Base-by-base conservation (phyloP, 2,888 invertebrate genomes). In the Nomada ferruginata region DNA sequence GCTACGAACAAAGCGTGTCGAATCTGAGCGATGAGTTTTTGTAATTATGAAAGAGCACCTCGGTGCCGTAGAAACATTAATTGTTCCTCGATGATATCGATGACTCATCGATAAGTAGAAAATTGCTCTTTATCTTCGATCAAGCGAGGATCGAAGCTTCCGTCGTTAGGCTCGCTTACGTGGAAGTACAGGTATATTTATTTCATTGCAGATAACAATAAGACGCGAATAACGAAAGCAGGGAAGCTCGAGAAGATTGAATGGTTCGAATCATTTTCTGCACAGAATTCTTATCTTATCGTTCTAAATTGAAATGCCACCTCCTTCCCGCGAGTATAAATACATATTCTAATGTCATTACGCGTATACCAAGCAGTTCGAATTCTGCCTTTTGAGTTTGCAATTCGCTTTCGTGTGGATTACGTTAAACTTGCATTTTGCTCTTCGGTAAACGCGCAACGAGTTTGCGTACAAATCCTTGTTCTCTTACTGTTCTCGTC, bases 261-360 rank as follows among this genome's bases (percentile, higher is more conserved):
- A 20, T 42, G 20, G 11, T 65, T 65, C 52, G 50, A 23, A 29
- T 29, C 3, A 23, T 1, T 11, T 55, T 61, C 52, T 29, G n/a
- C 55, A 50, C 0, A 5, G 42, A 11, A 60, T 0, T 47, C n/a
- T 78, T 74, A 74, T 77, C 78, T 77, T 79, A 79, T 70, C 78
- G 29, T 47, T 23, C 2, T 20, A 52, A 69, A 76, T 52, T 55
- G 55, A 69, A 52, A 57, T 47, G 20, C 18, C 53, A 50, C 42
- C 26, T 42, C 20, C 20, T 44, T 60, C 10, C 15, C 42, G 10
- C 47, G 13, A 7, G 9, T 77, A 76, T 76, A 79, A 76, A 76
- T 69, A 36, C 36, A 36, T 7, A 76, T 63, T 69, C 59, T 68
- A 76, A 55, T 64, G 23, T 20, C 50, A n/a, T 52, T 57, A 1